These are phyloP conservation scores for Anolis apletophallus DNA, from an alignment of 2,797 vertebrate genomes.

Conservation along the genomic window DNA sequence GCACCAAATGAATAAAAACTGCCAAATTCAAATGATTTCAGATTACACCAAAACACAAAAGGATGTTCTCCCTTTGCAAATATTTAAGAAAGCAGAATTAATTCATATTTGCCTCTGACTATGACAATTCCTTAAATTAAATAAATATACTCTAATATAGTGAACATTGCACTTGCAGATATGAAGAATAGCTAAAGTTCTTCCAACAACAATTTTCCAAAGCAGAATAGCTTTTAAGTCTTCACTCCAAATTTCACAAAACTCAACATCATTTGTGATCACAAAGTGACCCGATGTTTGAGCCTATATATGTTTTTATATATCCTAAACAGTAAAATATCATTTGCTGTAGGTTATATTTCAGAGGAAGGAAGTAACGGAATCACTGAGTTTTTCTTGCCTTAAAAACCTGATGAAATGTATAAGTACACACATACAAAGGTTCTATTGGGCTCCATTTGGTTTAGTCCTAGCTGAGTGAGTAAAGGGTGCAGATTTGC, in stretches of 20 bases:
- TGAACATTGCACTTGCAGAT: not conserved
- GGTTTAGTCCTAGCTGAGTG: not conserved
- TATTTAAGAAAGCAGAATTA: not conserved
- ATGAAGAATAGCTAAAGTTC: not conserved
- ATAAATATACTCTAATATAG: not conserved
- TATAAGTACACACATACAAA: not conserved
- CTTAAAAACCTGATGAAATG: no score
- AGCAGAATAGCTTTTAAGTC: not conserved
- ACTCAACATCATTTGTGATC: not conserved
- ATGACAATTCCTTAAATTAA: not conserved
- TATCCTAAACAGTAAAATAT: no score
- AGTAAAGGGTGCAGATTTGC: not conserved
- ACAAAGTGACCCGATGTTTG: not conserved
- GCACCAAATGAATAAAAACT: not conserved
- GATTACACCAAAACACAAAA: not conserved
- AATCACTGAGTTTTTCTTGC: no score
- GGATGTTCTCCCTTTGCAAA: not conserved
- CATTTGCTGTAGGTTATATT: no score
- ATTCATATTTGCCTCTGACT: not conserved
- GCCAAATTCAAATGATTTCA: not conserved
- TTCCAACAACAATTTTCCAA: not conserved
- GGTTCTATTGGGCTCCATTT: not conserved
- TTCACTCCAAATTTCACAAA: not conserved
- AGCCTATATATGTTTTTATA: no score
- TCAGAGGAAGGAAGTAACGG: no score